Conservation (phyloP, 2,888 invertebrate genomes). For the Lypha dubia region DNA sequence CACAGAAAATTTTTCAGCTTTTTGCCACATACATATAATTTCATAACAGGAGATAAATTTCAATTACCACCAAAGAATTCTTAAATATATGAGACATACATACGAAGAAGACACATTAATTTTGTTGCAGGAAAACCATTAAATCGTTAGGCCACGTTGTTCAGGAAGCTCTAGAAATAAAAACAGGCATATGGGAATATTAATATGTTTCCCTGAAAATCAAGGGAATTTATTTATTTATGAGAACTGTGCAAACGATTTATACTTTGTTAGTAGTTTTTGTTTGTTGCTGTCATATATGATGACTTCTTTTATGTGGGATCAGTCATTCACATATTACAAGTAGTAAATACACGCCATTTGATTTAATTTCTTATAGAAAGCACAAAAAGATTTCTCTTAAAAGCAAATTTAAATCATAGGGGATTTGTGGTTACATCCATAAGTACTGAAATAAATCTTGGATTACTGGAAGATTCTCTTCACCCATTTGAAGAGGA, state of each 20-base stretch:
- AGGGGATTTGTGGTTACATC: no score
- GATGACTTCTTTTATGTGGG: not conserved
- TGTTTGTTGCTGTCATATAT: not conserved
- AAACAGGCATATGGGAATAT: not conserved
- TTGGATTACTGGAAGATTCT: no score
- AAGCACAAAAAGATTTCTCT: no score
- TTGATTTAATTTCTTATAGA: no score
- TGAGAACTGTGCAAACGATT: not conserved
- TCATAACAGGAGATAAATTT: constrained; percentile 57
- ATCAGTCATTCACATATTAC: not conserved
- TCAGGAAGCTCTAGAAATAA: not conserved
- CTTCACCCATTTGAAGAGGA: no score
- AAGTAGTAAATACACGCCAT: no score
- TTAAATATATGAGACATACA: constrained; percentile 13
- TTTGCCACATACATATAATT: constrained; percentile 39
- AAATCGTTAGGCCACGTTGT: not conserved
- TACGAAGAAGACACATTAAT: constrained; percentile 24
- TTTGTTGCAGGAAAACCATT: not conserved
- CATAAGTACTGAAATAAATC: no score
- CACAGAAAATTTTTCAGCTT: not conserved
- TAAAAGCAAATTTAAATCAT: no score
- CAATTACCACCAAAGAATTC: constrained; percentile 33
- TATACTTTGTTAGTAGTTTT: not conserved
- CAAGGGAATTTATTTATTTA: not conserved
- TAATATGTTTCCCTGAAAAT: not conserved